Base-by-base conservation (phyloP, 1,140 invertebrate genomes). In the Calycopis cecrops region DNA sequence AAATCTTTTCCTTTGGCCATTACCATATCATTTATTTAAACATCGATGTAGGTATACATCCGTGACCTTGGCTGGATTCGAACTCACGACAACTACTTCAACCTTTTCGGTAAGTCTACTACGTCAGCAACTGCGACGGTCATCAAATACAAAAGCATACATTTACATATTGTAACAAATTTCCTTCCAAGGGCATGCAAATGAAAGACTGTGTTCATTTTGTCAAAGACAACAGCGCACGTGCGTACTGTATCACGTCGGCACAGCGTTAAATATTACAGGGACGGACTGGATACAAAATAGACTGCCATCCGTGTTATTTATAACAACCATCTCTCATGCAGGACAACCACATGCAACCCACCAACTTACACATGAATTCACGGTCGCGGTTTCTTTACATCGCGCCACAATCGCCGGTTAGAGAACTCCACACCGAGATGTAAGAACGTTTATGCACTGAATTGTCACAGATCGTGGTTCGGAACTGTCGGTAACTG, bases 361-460 rank as follows among this genome's bases (percentile, higher is more conserved):
- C 70, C 73, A 76, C 68, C 64, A 75, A 84, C 83, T 86, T 86
- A 84, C 83, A 86, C 83, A 86, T 86, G 67, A 63, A 77, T 79
- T 81, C 76, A 77, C 78, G 78, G 74, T 76, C 73, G 76, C 82
- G 71, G 73, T 71, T 77, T 74, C 76, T 73, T 82, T 71, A 86
- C 83, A 86, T 86, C 72, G 77, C 80, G 83, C 83, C 83, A 84
- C 76, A 71, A 74, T 79, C 69, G 74, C 77, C 78, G 79, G 76
- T 64, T 66, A 66, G 56, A 67, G 61, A 75, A 60, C 59, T 64
- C 71, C 71, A 76, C 74, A 80, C 77, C 68, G 65, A 78, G 69
- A 55, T 33, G n/a, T n/a, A 63, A 65, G 38, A 57, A 66, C 50
- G 55, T 59, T 55, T 71, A 82, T 77, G 71, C 61, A 63, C 75